Evolutionary conservation across 1,140 invertebrate genomes (phyloP), one percentile per base, ranked within the genome.

Genomic region (Lucilia sericata): DNA sequence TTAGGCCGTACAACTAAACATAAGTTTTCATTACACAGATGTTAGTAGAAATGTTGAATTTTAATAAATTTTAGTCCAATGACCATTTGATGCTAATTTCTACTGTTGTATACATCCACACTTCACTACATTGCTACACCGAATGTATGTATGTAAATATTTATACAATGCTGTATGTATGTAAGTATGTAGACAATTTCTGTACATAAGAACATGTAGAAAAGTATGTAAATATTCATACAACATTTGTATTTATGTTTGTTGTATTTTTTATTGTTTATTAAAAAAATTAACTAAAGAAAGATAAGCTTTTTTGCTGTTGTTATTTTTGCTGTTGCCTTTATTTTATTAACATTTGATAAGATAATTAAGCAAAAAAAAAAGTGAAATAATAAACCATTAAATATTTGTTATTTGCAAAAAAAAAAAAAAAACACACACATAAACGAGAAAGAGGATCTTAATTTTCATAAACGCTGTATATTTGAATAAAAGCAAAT

Each of bases 321-420:
- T 80, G 8, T 21, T 10, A n/a, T 51, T 49, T 0, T 76, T n/a
- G 74, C 30, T 76, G 34, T 42, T 76, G 74, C 30, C 21, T n/a
- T 78, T 47, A 19, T 19, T 78, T 9, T 47, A 19, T 47, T 17
- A 19, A 78, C 75, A 49, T 80, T 80, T 51, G 76, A 49, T 80
- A 51, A 49, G 42, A 80, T 80, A 25, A 25, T 51, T 49, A 25
- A 70, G 21, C 65, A 70, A 80, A 49, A 42, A 76, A n/a, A 14
- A n/a, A 49, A 80, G n/a, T 49, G 47, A 80, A 19, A 80, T 80
- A 21, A 80, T 80, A 21, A 21, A 51, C 42, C 2, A 49, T 80
- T 80, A 80, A 80, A 80, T 80, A 49, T 80, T 80, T 80, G 42
- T 25, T 80, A 49, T 80, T 80, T 49, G 36, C 76, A 80, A 80